Evolutionary conservation across 30 jellyfish, hydroid and myxozoan species (phyloP), one percentile per base, ranked within the genome.

Genomic region (Mastigias papua): DNA sequence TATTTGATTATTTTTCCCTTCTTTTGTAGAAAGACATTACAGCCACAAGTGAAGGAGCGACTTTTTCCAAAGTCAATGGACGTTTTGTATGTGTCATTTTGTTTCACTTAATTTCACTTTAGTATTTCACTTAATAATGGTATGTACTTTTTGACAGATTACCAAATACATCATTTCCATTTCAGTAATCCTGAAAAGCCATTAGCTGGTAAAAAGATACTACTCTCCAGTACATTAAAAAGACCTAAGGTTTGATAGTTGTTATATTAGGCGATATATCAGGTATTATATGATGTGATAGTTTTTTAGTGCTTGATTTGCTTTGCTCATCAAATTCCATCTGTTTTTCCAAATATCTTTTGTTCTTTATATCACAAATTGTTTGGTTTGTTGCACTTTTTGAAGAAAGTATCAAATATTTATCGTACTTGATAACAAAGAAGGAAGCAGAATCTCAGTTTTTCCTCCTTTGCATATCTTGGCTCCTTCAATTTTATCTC

Each of bases 131-230:
- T n/a, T 4, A 42, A 42, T 8, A 4, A 0, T 42, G 7, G 7
- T 42, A 42, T 42, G 13, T 42, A 15, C 13, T 42, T 42, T 0
- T 8, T 0, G 13, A 15, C 13, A n/a, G 7, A 4, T 42, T 4
- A 0, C 54, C 13, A 15, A 42, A 4, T 15, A 4, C 54, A 42
- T 42, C 0, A 42, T 42, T 42, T 42, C 54, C 13, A 15, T 42
- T 42, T 42, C 13, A 83, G 94, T 13, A 88, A 75, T 34, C 81
- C 88, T 27, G 91, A 74, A 58, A 70, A 76, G 66, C 98, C 98
- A 16, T 80, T 93, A 27, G 95, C 86, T 19, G 84, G 84, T 23
- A 87, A 76, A 63, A 87, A 74, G 42, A 34, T 93, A 7, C 34
- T 93, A 34, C 62, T 93, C 21, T 58, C 90, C 60, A 92, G 93